These are phyloP conservation scores for Hirtodrosophila trivittata DNA, from an alignment of 2,888 invertebrate species.

Conservation along the genomic window DNA sequence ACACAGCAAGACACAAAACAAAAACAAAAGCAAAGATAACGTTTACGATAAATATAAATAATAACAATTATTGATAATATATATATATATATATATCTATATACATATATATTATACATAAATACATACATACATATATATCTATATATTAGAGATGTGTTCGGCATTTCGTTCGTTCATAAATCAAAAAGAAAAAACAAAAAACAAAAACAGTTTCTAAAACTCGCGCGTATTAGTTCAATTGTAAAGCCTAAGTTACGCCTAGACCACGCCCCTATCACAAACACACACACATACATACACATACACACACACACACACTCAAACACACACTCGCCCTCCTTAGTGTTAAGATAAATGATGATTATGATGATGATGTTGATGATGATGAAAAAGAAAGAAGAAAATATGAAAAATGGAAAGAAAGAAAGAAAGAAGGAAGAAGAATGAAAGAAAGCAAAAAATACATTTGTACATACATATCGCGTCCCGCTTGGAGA, in stretches of 20 bases:
- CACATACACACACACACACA: neutral
- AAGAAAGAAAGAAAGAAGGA: constrained; percentile 4
- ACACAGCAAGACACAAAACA: constrained; percentile 9
- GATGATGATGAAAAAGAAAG: neutral
- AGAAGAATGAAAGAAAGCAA: constrained; percentile 70
- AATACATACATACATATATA: constrained; percentile 2
- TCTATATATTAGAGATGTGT: constrained; percentile 29
- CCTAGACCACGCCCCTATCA: constrained; percentile 59
- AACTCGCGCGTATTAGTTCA: constrained; percentile 74
- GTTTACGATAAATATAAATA: constrained; percentile 11
- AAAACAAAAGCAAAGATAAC: constrained; percentile 14
- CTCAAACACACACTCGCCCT: constrained; percentile 30
- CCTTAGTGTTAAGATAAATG: constrained; percentile 34
- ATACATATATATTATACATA: constrained; percentile 7
- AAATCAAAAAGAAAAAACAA: constrained; percentile 44
- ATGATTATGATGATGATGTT: too few relatives aligned
- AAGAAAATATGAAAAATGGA: constrained; percentile 17
- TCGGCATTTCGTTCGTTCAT: constrained; percentile 42
- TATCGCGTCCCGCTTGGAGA: constrained; percentile 63
- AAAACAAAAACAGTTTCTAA: constrained; percentile 63
- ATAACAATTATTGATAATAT: constrained; percentile 7
- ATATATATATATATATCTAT: constrained; percentile 1
- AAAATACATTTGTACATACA: constrained; percentile 78
- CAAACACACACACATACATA: constrained; percentile 14
- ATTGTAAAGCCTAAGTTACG: constrained; percentile 71